Evolutionary conservation across 2,113 vertebrate genomes (phyloP), one percentile per base, ranked within the genome.

Genomic region (Sitta europaea): DNA sequence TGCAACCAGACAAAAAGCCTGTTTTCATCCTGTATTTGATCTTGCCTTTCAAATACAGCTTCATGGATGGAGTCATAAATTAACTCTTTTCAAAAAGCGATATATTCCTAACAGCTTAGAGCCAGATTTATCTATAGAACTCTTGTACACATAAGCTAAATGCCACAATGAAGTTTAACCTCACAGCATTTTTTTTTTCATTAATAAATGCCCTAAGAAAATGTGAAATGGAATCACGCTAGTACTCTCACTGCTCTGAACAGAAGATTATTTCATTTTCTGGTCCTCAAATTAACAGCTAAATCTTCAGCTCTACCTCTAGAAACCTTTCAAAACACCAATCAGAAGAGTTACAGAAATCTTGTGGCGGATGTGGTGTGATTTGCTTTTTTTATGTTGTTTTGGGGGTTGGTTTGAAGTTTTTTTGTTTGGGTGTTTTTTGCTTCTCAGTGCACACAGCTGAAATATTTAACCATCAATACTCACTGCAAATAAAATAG

Each of bases 31-130:
- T 90, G 57, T n/a, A 78, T 95, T 94, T 96, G 54, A 86, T 95
- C 48, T 94, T 95, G 91, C 29, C 70, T 88, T 88, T 72, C 72
- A 96, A 53, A 94, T 61, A 86, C 47, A 88, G 33, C 48, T 77
- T 91, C 80, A 88, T 58, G 87, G 51, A 91, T 80, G 65, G 91
- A 96, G 73, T 40, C 89, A 94, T 92, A 96, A 96, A 96, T 83
- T 94, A 95, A 40, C 45, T 84, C 63, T 82, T 67, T 92, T 88
- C 53, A 57, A 73, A 95, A 95, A 91, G 43, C 35, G 76, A 66
- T 79, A 59, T 63, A 63, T 57, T 95, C 82, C 82, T 92, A 90
- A 35, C 17, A 95, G 87, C 40, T 90, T 50, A 84, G 74, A 91
- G 76, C 48, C 88, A 96, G 83, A 70, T 92, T 78, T 94, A 95